phyloP scores from a whole-genome alignment of 1,140 invertebrate species.

The Acyrthosiphon pisum region DNA sequence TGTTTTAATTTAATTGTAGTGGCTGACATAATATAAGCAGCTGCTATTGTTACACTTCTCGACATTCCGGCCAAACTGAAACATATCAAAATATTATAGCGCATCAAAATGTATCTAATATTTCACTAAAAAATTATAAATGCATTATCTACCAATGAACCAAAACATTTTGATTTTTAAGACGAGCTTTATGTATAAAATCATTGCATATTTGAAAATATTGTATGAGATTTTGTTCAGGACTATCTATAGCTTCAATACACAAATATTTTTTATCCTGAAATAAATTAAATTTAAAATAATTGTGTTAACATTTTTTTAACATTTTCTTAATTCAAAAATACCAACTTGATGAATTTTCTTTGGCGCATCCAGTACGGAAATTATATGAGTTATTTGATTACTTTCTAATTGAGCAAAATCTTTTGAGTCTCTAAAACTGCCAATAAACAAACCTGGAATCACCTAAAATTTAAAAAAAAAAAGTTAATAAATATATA shows the following conservation, averaged over 20 bases:
- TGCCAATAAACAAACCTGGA: conserved; percentile 84
- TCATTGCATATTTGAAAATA: conserved; percentile 94
- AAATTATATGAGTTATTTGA: conserved; percentile 93
- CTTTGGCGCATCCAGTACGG: conserved; percentile 92
- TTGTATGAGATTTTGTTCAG: conserved; percentile 90
- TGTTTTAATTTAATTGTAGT: conserved; percentile 92
- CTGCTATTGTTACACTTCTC: conserved; percentile 90
- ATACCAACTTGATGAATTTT: conserved; percentile 80
- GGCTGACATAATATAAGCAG: conserved; percentile 94
- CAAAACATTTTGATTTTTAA: conserved; percentile 88
- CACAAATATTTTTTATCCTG: conserved; percentile 96
- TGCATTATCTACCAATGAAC: conserved; percentile 87
- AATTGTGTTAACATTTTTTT: background rate
- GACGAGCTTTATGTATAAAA: conserved; percentile 90
- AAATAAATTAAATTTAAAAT: conserved; percentile 60
- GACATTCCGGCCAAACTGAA: conserved; percentile 93
- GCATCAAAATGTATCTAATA: background rate
- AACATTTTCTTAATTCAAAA: background rate
- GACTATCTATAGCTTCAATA: conserved; percentile 90
- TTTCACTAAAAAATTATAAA: conserved; percentile 1
- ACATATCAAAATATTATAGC: background rate
- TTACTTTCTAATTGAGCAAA: conserved; percentile 83
- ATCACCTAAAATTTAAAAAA: conserved; percentile 71
- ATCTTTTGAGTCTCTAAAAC: conserved; percentile 93
- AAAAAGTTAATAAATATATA: background rate